Conservation (phyloP, 2,888 invertebrate species). For the Iselma pallidipennis region DNA sequence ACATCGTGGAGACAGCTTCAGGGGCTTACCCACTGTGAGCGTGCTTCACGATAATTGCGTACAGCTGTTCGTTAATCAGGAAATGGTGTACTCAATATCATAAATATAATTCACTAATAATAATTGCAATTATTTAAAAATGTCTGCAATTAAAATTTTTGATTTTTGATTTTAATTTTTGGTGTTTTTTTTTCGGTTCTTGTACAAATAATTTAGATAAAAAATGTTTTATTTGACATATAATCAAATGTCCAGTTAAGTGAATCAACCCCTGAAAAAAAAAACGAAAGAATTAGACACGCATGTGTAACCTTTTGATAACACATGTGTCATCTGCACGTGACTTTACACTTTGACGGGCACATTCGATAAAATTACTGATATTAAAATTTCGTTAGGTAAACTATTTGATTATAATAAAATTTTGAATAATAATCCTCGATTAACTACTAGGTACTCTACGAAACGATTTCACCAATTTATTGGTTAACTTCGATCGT, state of each 20-base stretch:
- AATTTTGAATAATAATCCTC: too few species aligned
- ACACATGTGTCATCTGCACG: conserved; percentile 20
- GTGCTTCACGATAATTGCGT: background rate
- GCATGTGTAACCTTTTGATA: conserved; percentile 21
- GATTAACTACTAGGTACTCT: too few species aligned
- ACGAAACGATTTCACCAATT: too few species aligned
- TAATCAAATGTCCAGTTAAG: background rate
- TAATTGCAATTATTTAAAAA: too few species aligned
- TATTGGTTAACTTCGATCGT: too few species aligned
- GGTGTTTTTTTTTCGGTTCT: too few species aligned
- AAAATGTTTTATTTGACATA: too few species aligned
- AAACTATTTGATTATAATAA: background rate
- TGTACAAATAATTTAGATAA: too few species aligned
- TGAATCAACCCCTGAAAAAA: background rate
- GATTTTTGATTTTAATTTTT: too few species aligned
- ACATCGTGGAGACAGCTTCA: background rate
- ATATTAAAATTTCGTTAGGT: conserved; percentile 18
- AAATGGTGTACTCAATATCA: background rate
- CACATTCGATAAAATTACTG: conserved; percentile 17
- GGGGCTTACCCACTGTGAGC: background rate
- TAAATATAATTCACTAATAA: too few species aligned
- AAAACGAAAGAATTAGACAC: conserved; percentile 15
- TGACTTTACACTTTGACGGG: conserved; percentile 22
- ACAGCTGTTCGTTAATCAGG: background rate
- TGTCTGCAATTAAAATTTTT: too few species aligned